A percentile compares a stretch with the other conserved stretches of the same genome.
Evolutionary conservation across 30 jellyfish, hydroid and myxozoan genomes (phyloP).

Genomic region (Aurelia coerulea): DNA sequence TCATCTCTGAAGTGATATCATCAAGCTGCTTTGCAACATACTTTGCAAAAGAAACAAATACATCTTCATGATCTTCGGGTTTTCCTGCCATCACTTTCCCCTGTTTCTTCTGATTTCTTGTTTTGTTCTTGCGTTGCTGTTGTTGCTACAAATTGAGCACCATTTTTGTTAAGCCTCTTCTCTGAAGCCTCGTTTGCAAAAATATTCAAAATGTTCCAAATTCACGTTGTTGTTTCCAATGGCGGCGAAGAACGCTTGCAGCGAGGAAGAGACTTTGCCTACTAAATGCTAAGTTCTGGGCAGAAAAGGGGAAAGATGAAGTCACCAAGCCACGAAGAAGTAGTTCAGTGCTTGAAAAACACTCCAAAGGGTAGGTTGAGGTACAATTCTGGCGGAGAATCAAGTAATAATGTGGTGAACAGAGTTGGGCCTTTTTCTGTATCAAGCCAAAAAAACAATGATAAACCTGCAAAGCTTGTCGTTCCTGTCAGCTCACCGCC

Average conservation of each 20-base stretch:
- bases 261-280: too few relatives aligned
- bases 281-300: too few relatives aligned
- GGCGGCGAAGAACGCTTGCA: too few relatives aligned
- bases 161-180: too few relatives aligned
- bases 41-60: background rate
- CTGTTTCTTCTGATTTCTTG: too few relatives aligned
- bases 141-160: too few relatives aligned
- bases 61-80: background rate
- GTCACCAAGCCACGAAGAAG: constrained; percentile 43
- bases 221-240: too few relatives aligned
- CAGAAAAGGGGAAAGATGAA: background rate
- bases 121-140: too few relatives aligned
- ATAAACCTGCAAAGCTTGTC: background rate
- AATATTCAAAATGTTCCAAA: too few relatives aligned
- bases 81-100: too few relatives aligned
- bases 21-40: constrained; percentile 5
- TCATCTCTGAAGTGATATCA: background rate
- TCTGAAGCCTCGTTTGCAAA: too few relatives aligned
- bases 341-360: constrained; percentile 47
- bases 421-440: background rate
- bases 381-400: constrained; percentile 9
- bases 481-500: constrained; percentile 59
- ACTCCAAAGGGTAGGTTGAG: constrained; percentile 58
- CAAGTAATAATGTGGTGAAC: background rate
- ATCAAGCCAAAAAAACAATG: background rate